Evolutionary conservation across 2,797 vertebrate species (phyloP).

Genomic region (Varecia variegata): DNA sequence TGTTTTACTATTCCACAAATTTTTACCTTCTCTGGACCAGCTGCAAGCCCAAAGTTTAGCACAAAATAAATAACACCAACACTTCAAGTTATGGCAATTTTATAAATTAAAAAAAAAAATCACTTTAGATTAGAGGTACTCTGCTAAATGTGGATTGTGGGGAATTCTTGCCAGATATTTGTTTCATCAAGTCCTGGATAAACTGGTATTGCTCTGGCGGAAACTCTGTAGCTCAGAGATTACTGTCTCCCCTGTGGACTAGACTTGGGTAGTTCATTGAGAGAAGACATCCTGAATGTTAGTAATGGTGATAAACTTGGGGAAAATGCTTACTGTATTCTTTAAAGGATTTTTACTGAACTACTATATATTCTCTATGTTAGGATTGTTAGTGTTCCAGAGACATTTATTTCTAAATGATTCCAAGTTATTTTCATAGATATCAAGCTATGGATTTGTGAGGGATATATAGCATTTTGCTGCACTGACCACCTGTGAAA

Average conservation of each 20-base stretch:
- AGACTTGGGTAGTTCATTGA: neutral
- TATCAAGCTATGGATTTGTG: neutral
- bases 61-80: neutral
- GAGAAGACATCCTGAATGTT: constrained; percentile 12
- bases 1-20: neutral
- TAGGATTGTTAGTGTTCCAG: neutral
- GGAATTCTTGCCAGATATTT: neutral
- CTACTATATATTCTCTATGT: neutral
- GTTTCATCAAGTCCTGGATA: neutral
- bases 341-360: neutral
- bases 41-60: neutral
- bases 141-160: neutral
- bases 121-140: neutral
- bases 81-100: neutral
- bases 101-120: neutral
- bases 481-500: neutral
- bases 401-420: constrained; percentile 6
- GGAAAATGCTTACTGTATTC: neutral
- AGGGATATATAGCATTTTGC: neutral
- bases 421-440: neutral
- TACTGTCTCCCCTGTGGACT: neutral
- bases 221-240: neutral
- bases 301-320: neutral
- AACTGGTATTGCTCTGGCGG: constrained; percentile 3
- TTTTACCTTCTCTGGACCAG: neutral